Evolutionary conservation across 2,113 vertebrate genomes (phyloP), one percentile per base, ranked within the genome.

Genomic region (Sciurus niger): DNA sequence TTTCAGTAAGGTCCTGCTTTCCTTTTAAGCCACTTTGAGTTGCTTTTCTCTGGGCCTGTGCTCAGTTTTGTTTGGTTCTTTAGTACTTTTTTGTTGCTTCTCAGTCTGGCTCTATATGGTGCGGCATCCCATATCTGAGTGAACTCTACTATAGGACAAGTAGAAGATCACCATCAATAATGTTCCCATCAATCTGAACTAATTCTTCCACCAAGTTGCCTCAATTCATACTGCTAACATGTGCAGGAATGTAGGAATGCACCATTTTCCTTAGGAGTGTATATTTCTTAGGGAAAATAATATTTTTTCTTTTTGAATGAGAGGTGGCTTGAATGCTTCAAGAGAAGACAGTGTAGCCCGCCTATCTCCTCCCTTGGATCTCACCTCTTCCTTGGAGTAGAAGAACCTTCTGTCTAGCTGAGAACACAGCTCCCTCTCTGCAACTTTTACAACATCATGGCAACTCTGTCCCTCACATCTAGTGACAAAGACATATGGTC

Each of bases 351-450:
- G 6, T 9, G 24, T 58, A 37, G 55, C 16, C 86, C 65, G 60
- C 46, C 6, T 46, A 4, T 34, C 14, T 85, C 40, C 8, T 58
- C 14, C 17, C 78, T 60, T 37, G 68, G n/a, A 20, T 63, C 32
- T n/a, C 34, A 11, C 16, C 34, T 77, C 83, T 85, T n/a, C n/a
- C 22, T 16, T 67, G 60, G 48, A 80, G n/a, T 77, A 25, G 40
- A 24, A 37, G 18, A 63, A 68, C 77, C 89, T 94, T 70, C 76
- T 95, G 43, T 93, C 40, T 94, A 90, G 70, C 95, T 73, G 67
- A 83, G 94, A 95, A 79, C 63, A 70, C 28, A 68, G 10, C 40
- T 55, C 22, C 34, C n/a, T 73, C 25, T 65, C 43, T 79, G 12
- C 46, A 77, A 58, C 58, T 92, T 89, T 91, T 89, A 68, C 67